These are phyloP conservation scores for Drosophila testacea DNA, from an alignment of 2,888 invertebrate genomes.

Conservation along the genomic window DNA sequence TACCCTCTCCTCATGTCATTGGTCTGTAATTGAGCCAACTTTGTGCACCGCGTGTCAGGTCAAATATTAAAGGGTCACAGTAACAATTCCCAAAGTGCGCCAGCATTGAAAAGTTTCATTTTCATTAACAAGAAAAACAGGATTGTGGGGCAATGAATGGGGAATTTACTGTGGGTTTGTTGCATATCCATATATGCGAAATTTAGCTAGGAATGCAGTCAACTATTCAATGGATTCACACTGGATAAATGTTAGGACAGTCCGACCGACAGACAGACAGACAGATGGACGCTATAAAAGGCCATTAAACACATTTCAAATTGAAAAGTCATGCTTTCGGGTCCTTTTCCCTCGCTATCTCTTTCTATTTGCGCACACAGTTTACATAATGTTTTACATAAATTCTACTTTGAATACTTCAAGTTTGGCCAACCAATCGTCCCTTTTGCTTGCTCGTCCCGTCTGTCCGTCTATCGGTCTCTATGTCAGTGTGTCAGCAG, in stretches of 20 bases:
- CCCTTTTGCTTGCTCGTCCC: constrained; percentile 13
- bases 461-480: constrained; percentile 8
- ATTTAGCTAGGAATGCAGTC: constrained; percentile 32
- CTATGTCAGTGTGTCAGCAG: constrained; percentile 15
- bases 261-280: constrained; percentile 1
- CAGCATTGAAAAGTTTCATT: constrained; percentile 20
- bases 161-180: not conserved
- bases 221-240: constrained; percentile 40
- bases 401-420: constrained; percentile 73
- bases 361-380: constrained; percentile 50
- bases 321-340: constrained; percentile 72
- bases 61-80: constrained; percentile 21
- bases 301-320: constrained; percentile 66
- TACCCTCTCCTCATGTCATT: not conserved
- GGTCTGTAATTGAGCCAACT: constrained; percentile 8
- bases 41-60: constrained; percentile 14
- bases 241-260: constrained; percentile 39
- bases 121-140: constrained; percentile 10
- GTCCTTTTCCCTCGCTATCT: not conserved
- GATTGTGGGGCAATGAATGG: too few relatives aligned
- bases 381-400: constrained; percentile 73
- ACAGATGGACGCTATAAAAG: constrained; percentile 37
- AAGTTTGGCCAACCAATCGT: constrained; percentile 49
- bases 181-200: constrained; percentile 13
- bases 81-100: constrained; percentile 16